Base-by-base conservation (phyloP, 2,797 vertebrate species). In the Lycodopsis pacificus region DNA sequence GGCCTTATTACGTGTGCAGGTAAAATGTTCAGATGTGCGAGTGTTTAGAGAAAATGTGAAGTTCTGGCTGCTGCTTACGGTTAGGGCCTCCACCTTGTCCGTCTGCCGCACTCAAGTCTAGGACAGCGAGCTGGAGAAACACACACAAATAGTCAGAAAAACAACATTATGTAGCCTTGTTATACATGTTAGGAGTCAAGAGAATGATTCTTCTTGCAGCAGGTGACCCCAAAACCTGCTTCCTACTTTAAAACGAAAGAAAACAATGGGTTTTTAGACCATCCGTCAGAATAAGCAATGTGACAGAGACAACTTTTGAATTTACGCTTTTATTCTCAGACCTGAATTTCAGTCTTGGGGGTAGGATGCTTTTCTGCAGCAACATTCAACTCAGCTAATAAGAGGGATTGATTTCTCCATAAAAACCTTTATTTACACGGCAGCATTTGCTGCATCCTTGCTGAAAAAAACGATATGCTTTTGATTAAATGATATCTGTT, bases 71-170 rank as follows among this genome's bases (percentile, higher is more conserved):
- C 79, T 93, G 96, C 98, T 99, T 96, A 99, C 98, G 96, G 90
- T 95, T 97, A 78, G 95, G 94, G 86, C 95, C 95, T 91, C 97
- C 98, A 85, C 95, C 97, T 92, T 97, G 95, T 82, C 95, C 96
- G 93, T 99, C 95, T 56, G 91, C 96, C 40, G 95, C 96, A 89
- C 96, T 97, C 96, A 99, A 97, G 97, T 98, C 98, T 96, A 99
- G 96, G 94, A 96, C 98, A 97, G 98, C 98, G 84, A 99, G 97
- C 98, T 99, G 79, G 79, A 92, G 6, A 91, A 57, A 82, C 5
- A 30, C 22, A 80, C 22, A 70, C 15, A 71, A 13, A 65, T 2
- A 10, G 5, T 48, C 4, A 67, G 3, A 46, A n/a, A 63, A 48
- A 59, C 20, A 17, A 11, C 15, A 71, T 22, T 19, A 12, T 25